phyloP scores from a whole-genome alignment of 2,888 invertebrate genomes.

The Brenthis hecate region DNA sequence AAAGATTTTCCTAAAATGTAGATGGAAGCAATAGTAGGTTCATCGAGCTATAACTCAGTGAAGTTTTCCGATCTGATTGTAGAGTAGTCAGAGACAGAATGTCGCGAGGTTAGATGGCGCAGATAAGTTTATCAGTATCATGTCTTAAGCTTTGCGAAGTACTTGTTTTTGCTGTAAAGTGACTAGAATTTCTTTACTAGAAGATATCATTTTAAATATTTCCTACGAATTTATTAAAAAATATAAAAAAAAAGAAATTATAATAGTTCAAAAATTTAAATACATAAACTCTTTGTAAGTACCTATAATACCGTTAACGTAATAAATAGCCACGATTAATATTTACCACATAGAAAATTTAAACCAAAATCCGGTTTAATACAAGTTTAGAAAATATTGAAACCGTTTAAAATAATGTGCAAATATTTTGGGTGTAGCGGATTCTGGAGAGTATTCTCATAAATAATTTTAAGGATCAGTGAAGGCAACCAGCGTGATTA shows the following conservation, averaged over 20 bases:
- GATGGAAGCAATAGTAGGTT: conserved; percentile 60
- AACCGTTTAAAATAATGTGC: conserved; percentile 26
- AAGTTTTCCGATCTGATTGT: conserved; percentile 67
- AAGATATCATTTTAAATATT: neutral
- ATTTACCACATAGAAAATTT: neutral
- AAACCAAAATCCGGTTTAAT: neutral
- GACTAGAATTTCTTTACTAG: neutral
- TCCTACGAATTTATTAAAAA: no score
- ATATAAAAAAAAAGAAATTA: no score
- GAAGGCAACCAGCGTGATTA: conserved; percentile 64
- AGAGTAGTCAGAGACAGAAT: conserved; percentile 51
- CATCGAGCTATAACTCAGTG: conserved; percentile 61
- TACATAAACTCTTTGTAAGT: no score
- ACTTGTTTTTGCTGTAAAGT: neutral
- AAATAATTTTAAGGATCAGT: conserved; percentile 71
- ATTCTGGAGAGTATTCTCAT: conserved; percentile 50
- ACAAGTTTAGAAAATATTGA: conserved; percentile 17
- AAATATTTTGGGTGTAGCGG: conserved; percentile 35
- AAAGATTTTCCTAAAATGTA: conserved; percentile 35
- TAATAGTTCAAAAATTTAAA: no score
- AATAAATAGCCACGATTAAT: no score
- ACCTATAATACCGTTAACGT: no score
- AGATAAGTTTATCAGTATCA: conserved; percentile 58
- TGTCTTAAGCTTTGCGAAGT: conserved; percentile 45
- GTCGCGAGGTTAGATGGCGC: conserved; percentile 60